These are phyloP conservation scores for Tricholauxania praeusta DNA, from an alignment of 2,888 invertebrate species.

Conservation along the genomic window DNA sequence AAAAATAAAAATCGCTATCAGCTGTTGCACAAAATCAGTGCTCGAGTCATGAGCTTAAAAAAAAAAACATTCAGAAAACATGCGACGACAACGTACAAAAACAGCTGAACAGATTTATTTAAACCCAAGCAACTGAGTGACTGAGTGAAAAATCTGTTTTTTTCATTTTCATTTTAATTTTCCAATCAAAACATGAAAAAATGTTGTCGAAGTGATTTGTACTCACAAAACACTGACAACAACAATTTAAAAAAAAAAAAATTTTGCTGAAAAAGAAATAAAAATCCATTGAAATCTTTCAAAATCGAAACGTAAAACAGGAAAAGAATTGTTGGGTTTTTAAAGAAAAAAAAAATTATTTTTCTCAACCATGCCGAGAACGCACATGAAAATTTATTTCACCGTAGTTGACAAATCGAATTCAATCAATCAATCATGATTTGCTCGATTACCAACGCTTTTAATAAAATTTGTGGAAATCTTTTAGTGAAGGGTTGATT, in stretches of 20 bases:
- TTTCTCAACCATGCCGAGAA: background rate
- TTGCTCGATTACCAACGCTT: slow-evolving; percentile 17
- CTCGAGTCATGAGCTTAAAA: slow-evolving; percentile 1
- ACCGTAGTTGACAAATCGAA: slow-evolving; percentile 13
- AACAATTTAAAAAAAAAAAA: background rate
- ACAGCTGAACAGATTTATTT: background rate
- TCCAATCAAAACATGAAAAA: slow-evolving; percentile 9
- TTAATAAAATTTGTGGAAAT: background rate
- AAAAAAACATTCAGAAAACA: background rate
- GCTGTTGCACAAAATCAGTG: slow-evolving; percentile 23
- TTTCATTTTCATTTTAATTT: background rate
- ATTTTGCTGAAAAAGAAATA: background rate
- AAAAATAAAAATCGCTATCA: background rate
- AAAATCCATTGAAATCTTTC: slow-evolving; percentile 3
- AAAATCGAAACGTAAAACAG: background rate
- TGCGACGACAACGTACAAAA: background rate
- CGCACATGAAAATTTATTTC: background rate
- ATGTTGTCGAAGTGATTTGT: background rate
- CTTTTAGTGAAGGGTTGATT: too few species aligned
- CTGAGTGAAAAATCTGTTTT: background rate
- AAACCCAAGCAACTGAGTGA: background rate
- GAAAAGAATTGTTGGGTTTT: background rate
- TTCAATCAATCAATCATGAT: slow-evolving; percentile 21
- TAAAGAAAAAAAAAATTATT: background rate
- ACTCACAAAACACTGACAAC: slow-evolving; percentile 1